Conservation (phyloP, 2,113 vertebrate genomes). For the Cynocephalus volans region DNA sequence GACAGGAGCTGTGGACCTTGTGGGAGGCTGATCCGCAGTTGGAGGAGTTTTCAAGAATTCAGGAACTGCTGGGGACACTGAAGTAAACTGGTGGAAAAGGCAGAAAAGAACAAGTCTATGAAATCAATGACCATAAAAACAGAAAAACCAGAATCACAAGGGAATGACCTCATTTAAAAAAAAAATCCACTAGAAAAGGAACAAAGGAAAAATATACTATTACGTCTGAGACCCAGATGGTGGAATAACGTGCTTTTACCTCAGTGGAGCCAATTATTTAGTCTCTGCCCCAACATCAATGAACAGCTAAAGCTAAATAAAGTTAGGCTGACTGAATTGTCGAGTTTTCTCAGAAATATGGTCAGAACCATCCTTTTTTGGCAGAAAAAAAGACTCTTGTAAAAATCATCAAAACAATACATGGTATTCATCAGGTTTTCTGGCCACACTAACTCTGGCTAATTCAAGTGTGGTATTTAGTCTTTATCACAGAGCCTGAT, state of each 20-base stretch:
- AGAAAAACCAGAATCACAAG: not conserved
- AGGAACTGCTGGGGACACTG: slow-evolving; percentile 89
- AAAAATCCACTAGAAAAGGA: slow-evolving; percentile 20
- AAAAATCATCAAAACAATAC: slow-evolving; percentile 14
- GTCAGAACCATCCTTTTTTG: not conserved
- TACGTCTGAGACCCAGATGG: not conserved
- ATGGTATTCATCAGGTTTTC: not conserved
- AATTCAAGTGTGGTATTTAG: not conserved
- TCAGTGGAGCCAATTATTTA: not conserved
- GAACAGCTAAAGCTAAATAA: slow-evolving; percentile 6
- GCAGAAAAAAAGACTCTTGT: not conserved
- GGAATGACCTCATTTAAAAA: not conserved
- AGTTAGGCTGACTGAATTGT: not conserved
- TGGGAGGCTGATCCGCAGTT: slow-evolving; percentile 83
- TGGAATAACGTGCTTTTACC: not conserved
- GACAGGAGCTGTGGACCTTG: slow-evolving; percentile 84
- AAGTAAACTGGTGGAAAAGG: slow-evolving; percentile 90
- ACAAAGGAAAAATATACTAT: slow-evolving; percentile 47
- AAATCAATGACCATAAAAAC: slow-evolving; percentile 15
- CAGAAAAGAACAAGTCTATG: slow-evolving; percentile 64
- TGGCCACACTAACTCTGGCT: not conserved
- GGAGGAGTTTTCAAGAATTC: slow-evolving; percentile 93
- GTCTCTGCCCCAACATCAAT: not conserved
- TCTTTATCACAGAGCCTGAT: accelerated
- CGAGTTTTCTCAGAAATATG: slow-evolving; percentile 46